phyloP scores from a whole-genome alignment of 35 echinoderm and acorn worm species.

The Holothuria glaberrima region DNA sequence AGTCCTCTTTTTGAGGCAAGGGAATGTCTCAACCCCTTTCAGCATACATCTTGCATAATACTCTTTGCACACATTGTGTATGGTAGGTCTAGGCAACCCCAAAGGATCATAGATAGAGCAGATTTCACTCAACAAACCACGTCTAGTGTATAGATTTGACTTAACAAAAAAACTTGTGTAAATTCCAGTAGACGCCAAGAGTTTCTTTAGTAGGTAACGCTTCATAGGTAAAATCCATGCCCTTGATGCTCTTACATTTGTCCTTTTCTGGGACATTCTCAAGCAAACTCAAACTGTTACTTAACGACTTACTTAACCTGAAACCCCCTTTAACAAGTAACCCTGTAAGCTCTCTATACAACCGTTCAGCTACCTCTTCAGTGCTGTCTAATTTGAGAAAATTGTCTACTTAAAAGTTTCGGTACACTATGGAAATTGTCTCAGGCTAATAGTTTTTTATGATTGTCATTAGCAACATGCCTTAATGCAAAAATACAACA shows the following conservation, averaged over 20 bases:
- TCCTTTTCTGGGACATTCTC: conserved; percentile 56
- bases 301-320: not conserved
- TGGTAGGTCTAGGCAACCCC: conserved; percentile 59
- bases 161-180: conserved; percentile 27
- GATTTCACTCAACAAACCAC: conserved; percentile 41
- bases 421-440: not conserved
- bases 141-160: conserved; percentile 30
- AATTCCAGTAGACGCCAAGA: conserved; percentile 73
- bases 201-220: too few species aligned
- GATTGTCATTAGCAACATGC: conserved; percentile 43
- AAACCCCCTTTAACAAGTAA: not conserved
- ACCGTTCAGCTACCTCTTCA: not conserved
- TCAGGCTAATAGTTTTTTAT: not conserved
- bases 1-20: conserved; percentile 12
- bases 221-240: conserved; percentile 60
- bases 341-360: not conserved
- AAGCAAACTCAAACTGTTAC: conserved; percentile 16
- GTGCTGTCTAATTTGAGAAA: not conserved
- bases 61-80: conserved; percentile 43
- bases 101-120: conserved; percentile 66
- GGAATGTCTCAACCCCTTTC: conserved; percentile 37
- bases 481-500: conserved; percentile 61
- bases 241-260: conserved; percentile 46
- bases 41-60: conserved; percentile 60
- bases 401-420: not conserved